These are phyloP conservation scores for Lepisosteus osseus DNA, from an alignment of 2,113 vertebrate genomes.

Conservation along the genomic window DNA sequence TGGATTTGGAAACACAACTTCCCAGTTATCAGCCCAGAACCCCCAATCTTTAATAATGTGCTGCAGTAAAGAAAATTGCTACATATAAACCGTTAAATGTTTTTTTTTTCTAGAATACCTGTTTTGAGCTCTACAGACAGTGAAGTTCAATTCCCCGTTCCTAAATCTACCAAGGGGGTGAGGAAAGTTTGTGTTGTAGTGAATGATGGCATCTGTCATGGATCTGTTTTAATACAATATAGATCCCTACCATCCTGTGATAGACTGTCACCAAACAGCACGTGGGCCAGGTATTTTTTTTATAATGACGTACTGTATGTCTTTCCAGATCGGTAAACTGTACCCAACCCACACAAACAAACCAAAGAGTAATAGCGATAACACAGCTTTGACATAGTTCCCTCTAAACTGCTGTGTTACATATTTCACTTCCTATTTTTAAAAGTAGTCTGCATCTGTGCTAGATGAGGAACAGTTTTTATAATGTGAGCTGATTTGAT, in stretches of 20 bases:
- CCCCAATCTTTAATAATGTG: too few relatives aligned
- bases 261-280: conserved; percentile 55
- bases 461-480: background rate
- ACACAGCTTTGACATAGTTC: too few relatives aligned
- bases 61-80: background rate
- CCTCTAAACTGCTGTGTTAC: too few relatives aligned
- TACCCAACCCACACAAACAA: too few relatives aligned
- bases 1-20: too few relatives aligned
- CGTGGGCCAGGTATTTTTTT: conserved; percentile 70
- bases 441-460: too few relatives aligned
- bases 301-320: background rate
- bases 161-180: conserved; percentile 67
- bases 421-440: too few relatives aligned
- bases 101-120: conserved; percentile 52
- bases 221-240: conserved; percentile 57
- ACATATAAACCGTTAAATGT: background rate
- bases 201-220: conserved; percentile 50
- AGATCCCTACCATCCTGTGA: conserved; percentile 63
- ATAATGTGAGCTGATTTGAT: background rate
- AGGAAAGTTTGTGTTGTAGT: conserved; percentile 68
- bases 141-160: conserved; percentile 70
- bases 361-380: too few relatives aligned
- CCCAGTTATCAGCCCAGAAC: too few relatives aligned
- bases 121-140: conserved; percentile 60
- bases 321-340: background rate